Evolutionary conservation across 2,888 invertebrate species (phyloP), one percentile per base, ranked within the genome.

Genomic region (Perdita meconis): DNA sequence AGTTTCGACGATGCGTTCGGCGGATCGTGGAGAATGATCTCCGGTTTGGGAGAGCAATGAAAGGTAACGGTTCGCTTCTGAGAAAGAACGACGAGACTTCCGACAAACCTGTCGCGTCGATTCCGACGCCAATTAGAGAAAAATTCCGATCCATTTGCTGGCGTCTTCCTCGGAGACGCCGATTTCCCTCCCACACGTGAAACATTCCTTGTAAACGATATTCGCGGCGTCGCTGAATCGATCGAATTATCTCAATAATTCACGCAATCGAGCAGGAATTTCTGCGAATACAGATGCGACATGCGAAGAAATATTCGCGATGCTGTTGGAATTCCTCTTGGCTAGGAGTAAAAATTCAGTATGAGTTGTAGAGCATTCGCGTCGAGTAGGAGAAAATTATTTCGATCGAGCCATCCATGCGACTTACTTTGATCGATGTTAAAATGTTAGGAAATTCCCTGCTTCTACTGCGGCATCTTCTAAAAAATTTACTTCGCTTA

Each of bases 71-170:
- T n/a, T n/a, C n/a, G n/a, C n/a, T n/a, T n/a, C n/a, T n/a, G n/a
- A n/a, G n/a, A n/a, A n/a, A n/a, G 50, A 61, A 51, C 72, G 13
- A 24, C 16, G 30, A 22, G 13, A 2, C 13, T 13, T 8, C 1
- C 12, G 44, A 34, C 24, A 19, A 19, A 3, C 22, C 60, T 34
- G 38, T 4, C 22, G 30, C 47, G 65, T 71, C 80, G 71, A 79
- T 79, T 74, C 79, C 78, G 60, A 55, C 61, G 8, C 47, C 34
- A 53, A 42, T 30, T 36, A 6, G 19, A 63, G 61, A 68, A 57
- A 57, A 64, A 68, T 65, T 74, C 44, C 12, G 8, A 24, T 12
- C 16, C 24, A 56, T 67, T 56, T 13, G 55, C 16, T 13, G 30
- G 36, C 40, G 36, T 34, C 36, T 26, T 64, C 40, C 53, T 26